Percentiles rank a stretch among this genome's conserved stretches.
Evolutionary conservation across 1,140 invertebrate species (phyloP).

Genomic region (Drosophila virilis): DNA sequence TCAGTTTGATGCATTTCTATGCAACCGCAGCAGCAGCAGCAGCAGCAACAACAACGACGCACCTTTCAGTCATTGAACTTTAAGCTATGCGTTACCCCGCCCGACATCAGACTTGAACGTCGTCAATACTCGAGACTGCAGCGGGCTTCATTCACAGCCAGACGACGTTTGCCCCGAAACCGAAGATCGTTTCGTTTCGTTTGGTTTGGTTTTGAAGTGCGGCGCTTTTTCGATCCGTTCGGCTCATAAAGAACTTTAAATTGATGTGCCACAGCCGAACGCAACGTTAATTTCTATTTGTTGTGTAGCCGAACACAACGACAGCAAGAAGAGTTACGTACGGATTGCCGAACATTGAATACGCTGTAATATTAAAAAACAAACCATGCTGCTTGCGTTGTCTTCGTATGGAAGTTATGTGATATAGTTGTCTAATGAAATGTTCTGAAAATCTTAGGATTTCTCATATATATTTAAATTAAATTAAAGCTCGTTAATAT

Average conservation of each 20-base stretch:
- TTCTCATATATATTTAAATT: too few relatives aligned
- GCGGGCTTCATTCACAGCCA: constrained; percentile 29
- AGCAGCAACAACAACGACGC: constrained; percentile 54
- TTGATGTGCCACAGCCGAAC: constrained; percentile 53
- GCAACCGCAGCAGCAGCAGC: constrained; percentile 45
- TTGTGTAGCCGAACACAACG: constrained; percentile 15
- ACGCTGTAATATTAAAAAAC: not conserved
- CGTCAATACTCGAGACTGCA: constrained; percentile 35
- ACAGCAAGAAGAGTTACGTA: not conserved
- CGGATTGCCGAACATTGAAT: not conserved
- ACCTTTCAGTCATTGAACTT: constrained; percentile 79
- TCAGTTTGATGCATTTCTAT: constrained; percentile 68
- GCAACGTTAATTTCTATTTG: constrained; percentile 12
- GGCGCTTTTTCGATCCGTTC: constrained; percentile 58
- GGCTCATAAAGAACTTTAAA: constrained; percentile 62
- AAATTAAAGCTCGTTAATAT: too few relatives aligned
- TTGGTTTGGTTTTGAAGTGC: constrained; percentile 51
- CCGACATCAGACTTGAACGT: constrained; percentile 16
- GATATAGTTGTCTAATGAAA: too few relatives aligned
- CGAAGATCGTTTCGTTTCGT: constrained; percentile 34
- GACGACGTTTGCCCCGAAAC: constrained; percentile 31
- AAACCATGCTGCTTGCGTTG: too few relatives aligned
- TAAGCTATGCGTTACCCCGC: constrained; percentile 68
- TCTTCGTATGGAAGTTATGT: too few relatives aligned
- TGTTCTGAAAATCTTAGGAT: too few relatives aligned